A percentile compares a stretch with the other conserved stretches of the same genome.
Evolutionary conservation across 2,888 invertebrate species (phyloP).

Genomic region (Neocrepidodera transversa): DNA sequence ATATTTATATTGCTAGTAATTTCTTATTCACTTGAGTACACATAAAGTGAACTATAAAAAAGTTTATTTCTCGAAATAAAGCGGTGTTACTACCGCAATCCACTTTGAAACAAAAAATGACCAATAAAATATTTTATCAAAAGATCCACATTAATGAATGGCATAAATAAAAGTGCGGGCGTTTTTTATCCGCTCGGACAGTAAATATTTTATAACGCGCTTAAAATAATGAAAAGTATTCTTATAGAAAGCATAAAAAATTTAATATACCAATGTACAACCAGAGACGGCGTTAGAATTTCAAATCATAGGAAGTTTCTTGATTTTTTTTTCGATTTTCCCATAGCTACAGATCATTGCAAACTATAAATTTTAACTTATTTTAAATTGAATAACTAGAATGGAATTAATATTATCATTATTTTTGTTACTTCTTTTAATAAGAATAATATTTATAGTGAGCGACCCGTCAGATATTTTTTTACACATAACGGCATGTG

Average conservation of each 20-base stretch:
- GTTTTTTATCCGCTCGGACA: conserved; percentile 49
- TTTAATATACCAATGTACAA: conserved; percentile 50
- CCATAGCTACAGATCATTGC: too few relatives aligned
- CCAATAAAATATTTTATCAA: conserved; percentile 54
- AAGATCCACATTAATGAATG: conserved; percentile 55
- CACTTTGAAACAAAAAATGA: conserved; percentile 52
- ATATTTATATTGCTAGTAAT: conserved; percentile 24
- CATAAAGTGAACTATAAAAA: conserved; percentile 53
- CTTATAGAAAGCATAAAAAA: conserved; percentile 50
- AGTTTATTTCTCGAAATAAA: conserved; percentile 54
- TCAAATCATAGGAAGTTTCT: too few relatives aligned
- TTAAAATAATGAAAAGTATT: conserved; percentile 49
- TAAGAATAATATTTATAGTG: too few relatives aligned
- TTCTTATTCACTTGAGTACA: conserved; percentile 36
- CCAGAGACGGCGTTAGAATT: conserved; percentile 25
- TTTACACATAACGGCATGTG: too few relatives aligned
- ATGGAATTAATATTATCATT: too few relatives aligned
- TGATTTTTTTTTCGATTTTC: too few relatives aligned
- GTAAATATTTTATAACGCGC: conserved; percentile 51
- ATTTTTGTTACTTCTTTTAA: too few relatives aligned
- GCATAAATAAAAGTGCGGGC: conserved; percentile 50
- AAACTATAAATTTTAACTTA: too few relatives aligned
- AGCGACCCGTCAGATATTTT: too few relatives aligned
- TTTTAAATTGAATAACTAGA: too few relatives aligned
- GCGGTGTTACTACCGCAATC: conserved; percentile 51